Base-by-base conservation (phyloP, 2,888 invertebrate genomes). In the Zele albiditarsus region DNA sequence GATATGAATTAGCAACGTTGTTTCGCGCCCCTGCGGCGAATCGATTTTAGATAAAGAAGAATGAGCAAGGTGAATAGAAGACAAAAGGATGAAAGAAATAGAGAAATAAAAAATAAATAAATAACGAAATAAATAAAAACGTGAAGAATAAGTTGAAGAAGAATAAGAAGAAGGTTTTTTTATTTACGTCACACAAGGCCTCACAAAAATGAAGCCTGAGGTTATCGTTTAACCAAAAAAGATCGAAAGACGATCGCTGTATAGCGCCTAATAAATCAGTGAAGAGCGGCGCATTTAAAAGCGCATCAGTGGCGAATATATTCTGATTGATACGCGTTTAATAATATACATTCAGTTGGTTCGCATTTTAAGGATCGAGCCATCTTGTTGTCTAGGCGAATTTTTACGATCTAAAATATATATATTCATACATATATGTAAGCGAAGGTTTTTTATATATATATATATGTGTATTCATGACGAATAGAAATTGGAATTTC, bases 291-390 rank as follows among this genome's bases (percentile, higher is more conserved):
- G 82, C 84, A 83, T 87, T 88, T 88, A 87, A 87, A 88, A 87
- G 82, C 84, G 83, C 87, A 87, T 88, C 77, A 74, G 68, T 66
- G 73, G 33, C 71, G 28, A 62, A 63, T 28, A n/a, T 57, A 38
- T 12, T 27, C 74, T 88, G 87, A 88, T 88, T 88, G 87, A 88
- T 88, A 88, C 81, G 85, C 84, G 82, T 85, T 86, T 88, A 88
- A 88, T 88, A 86, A 88, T 84, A 88, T 85, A 87, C 75, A 74
- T 65, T 65, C 71, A 60, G 25, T 62, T 70, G 63, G 71, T 60
- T 53, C n/a, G n/a, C 8, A 4, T 20, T 20, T 20, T 20, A 63
- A 60, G 75, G 57, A 77, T 77, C 75, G 33, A 74, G 68, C 62
- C 75, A 70, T 70, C 65, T 75, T 74, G 49, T 68, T 77, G 70